Evolutionary conservation across 2,797 vertebrate genomes (phyloP), one percentile per base, ranked within the genome.

Genomic region (Myotis myotis): DNA sequence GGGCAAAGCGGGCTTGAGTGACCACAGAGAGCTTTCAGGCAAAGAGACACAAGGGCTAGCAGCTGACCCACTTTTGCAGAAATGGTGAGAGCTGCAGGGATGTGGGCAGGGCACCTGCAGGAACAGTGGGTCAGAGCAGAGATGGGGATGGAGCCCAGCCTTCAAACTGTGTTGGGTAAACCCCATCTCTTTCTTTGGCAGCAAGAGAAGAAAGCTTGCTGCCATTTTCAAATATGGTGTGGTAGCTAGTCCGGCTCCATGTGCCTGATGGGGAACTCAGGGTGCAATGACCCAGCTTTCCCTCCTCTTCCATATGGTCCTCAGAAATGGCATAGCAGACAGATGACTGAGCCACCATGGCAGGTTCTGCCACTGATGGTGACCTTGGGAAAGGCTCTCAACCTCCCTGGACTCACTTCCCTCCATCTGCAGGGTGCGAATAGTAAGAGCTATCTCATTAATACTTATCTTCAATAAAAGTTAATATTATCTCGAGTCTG

Each of bases 251-350:
- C 7, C 16, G 12, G 53, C 53, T 92, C 60, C 33, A 6, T 19
- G 47, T 28, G 28, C 8, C 36, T 66, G 15, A 75, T 1, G 22
- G 23, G 4, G 30, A 22, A n/a, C 3, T 30, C 10, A 0, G 19
- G 1, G 2, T 8, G 23, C 22, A n/a, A 19, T 2, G 0, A 15
- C 8, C 3, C 4, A 1, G 25, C 49, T 41, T 68, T 44, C 33
- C 30, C 12, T 70, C 38, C 36, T 49, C 13, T 85, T 41, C 80
- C 4, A 30, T 51, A 17, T 15, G 57, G 49, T 71, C 64, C 70
- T 49, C 33, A 23, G 64, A 8, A 57, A 57, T 30, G n/a, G 19
- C 6, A 60, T 13, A 16, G 17, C 0, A 44, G 17, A 28, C n/a
- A 41, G 71, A 62, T 25, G 6, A n/a, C 55, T 30, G 28, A 83